A percentile compares a stretch with the other conserved stretches of the same genome.
These are phyloP conservation scores for Meghimatium bilineatum DNA, from an alignment of 2,888 invertebrate species.

Conservation along the genomic window DNA sequence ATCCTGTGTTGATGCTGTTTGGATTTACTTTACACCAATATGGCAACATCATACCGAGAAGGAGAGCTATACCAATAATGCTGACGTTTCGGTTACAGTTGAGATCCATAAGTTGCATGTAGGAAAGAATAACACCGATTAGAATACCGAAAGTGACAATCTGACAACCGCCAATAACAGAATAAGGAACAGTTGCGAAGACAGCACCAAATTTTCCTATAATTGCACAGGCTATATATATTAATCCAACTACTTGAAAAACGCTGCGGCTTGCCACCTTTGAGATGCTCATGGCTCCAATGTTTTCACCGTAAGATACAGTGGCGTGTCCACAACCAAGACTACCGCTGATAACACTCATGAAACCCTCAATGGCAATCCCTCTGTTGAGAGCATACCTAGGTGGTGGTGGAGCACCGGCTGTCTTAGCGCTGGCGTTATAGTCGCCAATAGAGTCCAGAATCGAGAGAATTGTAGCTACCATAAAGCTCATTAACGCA, in stretches of 20 bases:
- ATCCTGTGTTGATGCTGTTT: slow-evolving; percentile 61
- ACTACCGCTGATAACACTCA: slow-evolving; percentile 87
- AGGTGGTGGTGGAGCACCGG: slow-evolving; percentile 87
- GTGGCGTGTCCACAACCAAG: slow-evolving; percentile 92
- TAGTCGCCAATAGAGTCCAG: slow-evolving; percentile 85
- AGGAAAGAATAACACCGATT: slow-evolving; percentile 64
- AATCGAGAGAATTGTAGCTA: slow-evolving; percentile 68
- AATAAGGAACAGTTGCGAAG: slow-evolving; percentile 77
- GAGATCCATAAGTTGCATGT: slow-evolving; percentile 81
- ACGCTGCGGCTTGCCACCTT: slow-evolving; percentile 82
- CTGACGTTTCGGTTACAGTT: slow-evolving; percentile 86
- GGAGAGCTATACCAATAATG: slow-evolving; percentile 87
- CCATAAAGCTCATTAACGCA: slow-evolving; percentile 66
- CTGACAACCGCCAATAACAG: slow-evolving; percentile 75
- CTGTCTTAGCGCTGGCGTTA: slow-evolving; percentile 85
- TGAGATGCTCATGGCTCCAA: slow-evolving; percentile 91
- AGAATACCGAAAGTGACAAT: slow-evolving; percentile 64
- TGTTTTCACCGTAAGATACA: slow-evolving; percentile 92
- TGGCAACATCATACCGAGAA: slow-evolving; percentile 84
- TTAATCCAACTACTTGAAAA: slow-evolving; percentile 74
- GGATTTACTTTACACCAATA: slow-evolving; percentile 59
- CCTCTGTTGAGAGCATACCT: slow-evolving; percentile 88
- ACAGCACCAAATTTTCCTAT: slow-evolving; percentile 77
- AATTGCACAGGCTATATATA: slow-evolving; percentile 74
- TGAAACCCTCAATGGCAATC: slow-evolving; percentile 85